These are phyloP conservation scores for Bufo gargarizans DNA, from an alignment of 2,113 vertebrate species.

Conservation along the genomic window DNA sequence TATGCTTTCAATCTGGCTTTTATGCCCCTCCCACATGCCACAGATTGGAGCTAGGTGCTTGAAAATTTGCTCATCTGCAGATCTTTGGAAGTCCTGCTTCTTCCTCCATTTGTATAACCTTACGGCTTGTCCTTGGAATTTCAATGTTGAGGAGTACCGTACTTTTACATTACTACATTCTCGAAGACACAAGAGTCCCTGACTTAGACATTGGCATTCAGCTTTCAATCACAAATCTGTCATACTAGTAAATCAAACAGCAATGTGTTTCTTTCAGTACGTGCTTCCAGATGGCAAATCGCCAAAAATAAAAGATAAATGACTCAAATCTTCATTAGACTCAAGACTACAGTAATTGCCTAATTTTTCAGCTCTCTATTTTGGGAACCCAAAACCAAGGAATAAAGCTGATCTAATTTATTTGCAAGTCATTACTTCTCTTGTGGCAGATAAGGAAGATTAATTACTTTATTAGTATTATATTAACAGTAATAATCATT, in stretches of 20 bases:
- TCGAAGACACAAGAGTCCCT: neutral
- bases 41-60: too few species aligned
- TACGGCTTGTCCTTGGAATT: too few species aligned
- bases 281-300: neutral
- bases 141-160: too few species aligned
- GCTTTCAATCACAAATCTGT: constrained; percentile 1
- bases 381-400: neutral
- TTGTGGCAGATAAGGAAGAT: neutral
- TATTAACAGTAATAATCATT: too few species aligned
- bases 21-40: too few species aligned
- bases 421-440: neutral
- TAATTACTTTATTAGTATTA: neutral
- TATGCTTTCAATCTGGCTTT: too few species aligned
- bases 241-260: constrained; percentile 5
- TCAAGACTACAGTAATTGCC: neutral
- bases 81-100: too few species aligned
- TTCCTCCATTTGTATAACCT: too few species aligned
- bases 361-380: neutral
- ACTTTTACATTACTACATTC: too few species aligned
- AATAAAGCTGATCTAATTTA: neutral
- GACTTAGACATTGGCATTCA: neutral
- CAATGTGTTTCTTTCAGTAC: neutral
- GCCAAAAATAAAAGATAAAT: constrained; percentile 6
- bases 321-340: constrained; percentile 13
- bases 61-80: too few species aligned